Conservation (phyloP, 2,113 vertebrate genomes). For the Oxyura jamaicensis region DNA sequence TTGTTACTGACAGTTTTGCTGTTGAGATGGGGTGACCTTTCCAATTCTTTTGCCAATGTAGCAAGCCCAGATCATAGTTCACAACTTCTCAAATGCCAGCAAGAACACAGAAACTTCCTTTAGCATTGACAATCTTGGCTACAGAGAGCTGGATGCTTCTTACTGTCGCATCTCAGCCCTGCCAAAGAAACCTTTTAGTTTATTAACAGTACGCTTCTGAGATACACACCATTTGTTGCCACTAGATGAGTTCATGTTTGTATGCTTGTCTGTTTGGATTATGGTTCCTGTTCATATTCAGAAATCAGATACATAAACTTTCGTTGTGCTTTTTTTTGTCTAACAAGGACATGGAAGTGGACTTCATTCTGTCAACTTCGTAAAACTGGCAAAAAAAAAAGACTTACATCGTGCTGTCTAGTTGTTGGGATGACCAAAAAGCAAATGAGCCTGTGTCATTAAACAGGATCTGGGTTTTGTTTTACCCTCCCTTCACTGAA, state of each 20-base stretch:
- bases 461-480: not conserved
- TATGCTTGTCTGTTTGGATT: not conserved
- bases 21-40: conserved; percentile 24
- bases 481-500: not conserved
- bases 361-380: not conserved
- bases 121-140: not conserved
- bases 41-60: not conserved
- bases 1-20: conserved; percentile 42
- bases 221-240: not conserved
- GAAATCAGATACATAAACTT: not conserved
- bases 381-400: not conserved
- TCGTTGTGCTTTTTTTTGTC: not conserved
- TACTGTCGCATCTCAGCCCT: not conserved
- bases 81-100: conserved; percentile 39
- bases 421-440: not conserved
- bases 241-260: not conserved
- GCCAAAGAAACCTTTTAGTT: not conserved
- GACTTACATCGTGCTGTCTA: not conserved
- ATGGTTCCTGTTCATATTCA: not conserved
- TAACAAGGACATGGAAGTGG: not conserved
- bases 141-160: not conserved
- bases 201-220: not conserved
- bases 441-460: not conserved
- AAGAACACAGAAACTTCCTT: conserved; percentile 5
- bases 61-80: conserved; percentile 24